A percentile compares a stretch with the other conserved stretches of the same genome.
These are phyloP conservation scores for Lasioglossum zephyrum DNA, from an alignment of 2,888 invertebrate genomes.

Conservation along the genomic window DNA sequence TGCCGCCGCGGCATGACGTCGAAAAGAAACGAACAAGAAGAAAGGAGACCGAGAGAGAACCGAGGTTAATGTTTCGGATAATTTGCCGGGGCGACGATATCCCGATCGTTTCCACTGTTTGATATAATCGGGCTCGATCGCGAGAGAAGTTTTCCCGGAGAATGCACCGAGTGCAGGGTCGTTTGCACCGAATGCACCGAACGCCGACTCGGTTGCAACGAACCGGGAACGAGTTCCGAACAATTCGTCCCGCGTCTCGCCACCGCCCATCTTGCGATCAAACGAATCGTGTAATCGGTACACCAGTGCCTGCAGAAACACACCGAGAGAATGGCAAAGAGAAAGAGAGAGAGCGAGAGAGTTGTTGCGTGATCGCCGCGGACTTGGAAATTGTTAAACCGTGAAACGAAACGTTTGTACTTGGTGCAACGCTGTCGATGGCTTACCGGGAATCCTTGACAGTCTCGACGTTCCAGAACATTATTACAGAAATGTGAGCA, in stretches of 20 bases:
- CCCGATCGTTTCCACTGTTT: constrained; percentile 29
- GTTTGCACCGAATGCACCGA: constrained; percentile 13
- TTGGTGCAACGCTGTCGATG: background rate
- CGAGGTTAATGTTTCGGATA: constrained; percentile 73
- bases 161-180: constrained; percentile 22
- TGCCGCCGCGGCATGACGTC: constrained; percentile 37
- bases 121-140: constrained; percentile 40
- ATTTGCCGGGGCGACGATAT: constrained; percentile 47
- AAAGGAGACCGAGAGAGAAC: background rate
- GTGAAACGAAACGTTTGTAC: background rate
- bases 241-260: constrained; percentile 13
- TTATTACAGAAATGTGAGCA: background rate
- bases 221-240: constrained; percentile 3
- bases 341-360: background rate
- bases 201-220: background rate
- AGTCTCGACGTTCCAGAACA: background rate
- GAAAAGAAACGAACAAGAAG: background rate
- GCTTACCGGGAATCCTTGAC: constrained; percentile 2
- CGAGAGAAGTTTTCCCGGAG: background rate
- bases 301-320: background rate
- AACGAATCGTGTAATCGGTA: constrained; percentile 29
- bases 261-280: constrained; percentile 5
- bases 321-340: background rate
- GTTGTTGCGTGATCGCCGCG: constrained; percentile 3
- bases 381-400: constrained; percentile 8